phyloP scores from a whole-genome alignment of 2,888 invertebrate genomes.

The Cerastis rubricosa region DNA sequence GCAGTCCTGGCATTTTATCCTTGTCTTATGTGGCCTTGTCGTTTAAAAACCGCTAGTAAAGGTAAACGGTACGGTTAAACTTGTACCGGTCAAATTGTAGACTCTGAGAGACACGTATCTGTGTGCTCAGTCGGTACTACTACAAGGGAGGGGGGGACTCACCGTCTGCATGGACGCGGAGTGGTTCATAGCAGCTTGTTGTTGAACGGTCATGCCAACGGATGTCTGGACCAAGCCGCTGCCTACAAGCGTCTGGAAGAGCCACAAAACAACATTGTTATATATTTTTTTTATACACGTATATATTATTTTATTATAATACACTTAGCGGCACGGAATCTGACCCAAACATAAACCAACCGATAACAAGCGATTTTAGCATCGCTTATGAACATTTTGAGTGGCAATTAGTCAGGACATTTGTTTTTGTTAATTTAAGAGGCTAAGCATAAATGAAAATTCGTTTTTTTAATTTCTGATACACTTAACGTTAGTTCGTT shows the following conservation, averaged over 20 bases:
- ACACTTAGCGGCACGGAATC: no score
- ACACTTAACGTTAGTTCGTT: no score
- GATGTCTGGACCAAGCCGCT: slow-evolving; percentile 85
- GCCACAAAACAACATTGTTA: background rate
- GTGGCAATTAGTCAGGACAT: no score
- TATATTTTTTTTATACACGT: background rate
- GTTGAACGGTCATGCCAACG: slow-evolving; percentile 82
- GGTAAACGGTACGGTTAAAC: background rate
- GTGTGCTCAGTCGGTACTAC: background rate
- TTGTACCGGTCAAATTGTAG: background rate
- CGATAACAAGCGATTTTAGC: no score
- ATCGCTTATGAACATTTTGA: no score
- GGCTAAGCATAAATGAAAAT: no score
- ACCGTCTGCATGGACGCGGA: slow-evolving; percentile 82
- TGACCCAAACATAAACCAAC: no score
- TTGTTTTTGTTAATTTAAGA: no score
- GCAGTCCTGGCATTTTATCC: no score
- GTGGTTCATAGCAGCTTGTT: slow-evolving; percentile 75
- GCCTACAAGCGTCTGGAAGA: slow-evolving; percentile 77
- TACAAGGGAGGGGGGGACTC: slow-evolving; percentile 61
- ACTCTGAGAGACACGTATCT: background rate
- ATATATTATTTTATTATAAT: no score
- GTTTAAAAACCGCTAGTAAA: slow-evolving; percentile 9
- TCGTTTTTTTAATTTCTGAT: no score
- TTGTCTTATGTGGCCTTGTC: background rate